Evolutionary conservation across 2,888 invertebrate species (phyloP).

Genomic region (Melipona bicolor): DNA sequence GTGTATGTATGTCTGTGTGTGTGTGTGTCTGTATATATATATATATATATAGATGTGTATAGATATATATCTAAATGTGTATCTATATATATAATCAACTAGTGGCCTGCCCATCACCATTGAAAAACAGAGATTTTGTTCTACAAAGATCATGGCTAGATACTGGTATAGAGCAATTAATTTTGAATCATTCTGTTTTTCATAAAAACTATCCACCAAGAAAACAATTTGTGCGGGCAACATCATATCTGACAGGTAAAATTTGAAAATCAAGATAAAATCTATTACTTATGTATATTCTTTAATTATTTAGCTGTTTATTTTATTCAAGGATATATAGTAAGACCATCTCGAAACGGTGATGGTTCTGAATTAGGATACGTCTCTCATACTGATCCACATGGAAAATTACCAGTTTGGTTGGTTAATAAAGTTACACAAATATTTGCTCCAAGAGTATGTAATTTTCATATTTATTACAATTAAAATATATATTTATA

Average conservation of each 20-base stretch:
- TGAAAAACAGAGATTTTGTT: conserved; percentile 96
- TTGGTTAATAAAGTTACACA: conserved; percentile 94
- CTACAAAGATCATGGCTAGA: conserved; percentile 96
- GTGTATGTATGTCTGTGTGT: not conserved
- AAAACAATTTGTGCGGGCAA: conserved; percentile 91
- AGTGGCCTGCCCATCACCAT: conserved; percentile 95
- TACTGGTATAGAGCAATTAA: conserved; percentile 93
- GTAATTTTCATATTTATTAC: not conserved
- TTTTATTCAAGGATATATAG: conserved; percentile 85
- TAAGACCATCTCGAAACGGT: conserved; percentile 86
- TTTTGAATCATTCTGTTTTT: conserved; percentile 95
- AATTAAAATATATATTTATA: not conserved
- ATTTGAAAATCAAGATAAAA: conserved; percentile 8
- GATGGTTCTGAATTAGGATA: conserved; percentile 93
- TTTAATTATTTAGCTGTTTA: not conserved
- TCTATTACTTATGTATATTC: not conserved
- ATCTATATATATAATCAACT: conserved; percentile 71
- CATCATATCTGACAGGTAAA: conserved; percentile 87
- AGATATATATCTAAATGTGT: not conserved
- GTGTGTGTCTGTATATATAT: no score
- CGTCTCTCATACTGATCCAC: conserved; percentile 95
- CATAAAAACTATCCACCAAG: conserved; percentile 94
- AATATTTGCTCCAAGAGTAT: conserved; percentile 92
- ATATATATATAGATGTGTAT: conserved; percentile 43
- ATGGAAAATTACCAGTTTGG: conserved; percentile 95